Evolutionary conservation across 2,797 vertebrate species (phyloP), one percentile per base, ranked within the genome.

Genomic region (Mormyrus proboscirostris): DNA sequence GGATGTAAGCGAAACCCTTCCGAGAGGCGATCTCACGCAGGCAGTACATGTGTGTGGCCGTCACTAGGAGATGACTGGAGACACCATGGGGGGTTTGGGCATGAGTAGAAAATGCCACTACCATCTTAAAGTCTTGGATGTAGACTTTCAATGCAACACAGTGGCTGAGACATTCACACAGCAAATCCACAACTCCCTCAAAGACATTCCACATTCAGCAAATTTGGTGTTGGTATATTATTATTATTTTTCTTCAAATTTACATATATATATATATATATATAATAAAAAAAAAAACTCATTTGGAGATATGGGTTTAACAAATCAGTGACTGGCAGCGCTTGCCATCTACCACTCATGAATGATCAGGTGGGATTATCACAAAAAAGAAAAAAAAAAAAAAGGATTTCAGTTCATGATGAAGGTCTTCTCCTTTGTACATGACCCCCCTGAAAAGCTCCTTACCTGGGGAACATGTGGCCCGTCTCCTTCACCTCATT

Each of bases 21-120:
- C 97, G 96, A 0, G 98, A 97, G 2, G 97, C 96, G 86, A 99
- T 99, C 95, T 99, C 98, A 90, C 99, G 96, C 95, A 99, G 95
- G 93, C 98, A 99, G 94, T 98, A 99, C 98, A 99, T 99, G 91
- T 99, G 99, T 59, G 99, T 98, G 25, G 97, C 98, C 76, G 98
- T 99, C 91, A 99, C 96, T 91, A 99, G 91, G 89, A 99, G 95
- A 93, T 99, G 97, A 92, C 99, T 99, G 91, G 10, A 29, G 33
- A 79, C 82, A 53, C 88, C 90, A 0, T 47, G 69, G 83, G 29
- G 29, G 69, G 83, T 3, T 12, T 7, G 4, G 9, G 16, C 53
- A 87, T n/a, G n/a, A 10, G 16, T 6, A 49, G 86, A 86, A 12
- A 90, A 10, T 65, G 10, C 87, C 73, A 79, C 9, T 6, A 22